Evolutionary conservation across 2,797 vertebrate species (phyloP).

Genomic region (Sebastolobus altivelis): DNA sequence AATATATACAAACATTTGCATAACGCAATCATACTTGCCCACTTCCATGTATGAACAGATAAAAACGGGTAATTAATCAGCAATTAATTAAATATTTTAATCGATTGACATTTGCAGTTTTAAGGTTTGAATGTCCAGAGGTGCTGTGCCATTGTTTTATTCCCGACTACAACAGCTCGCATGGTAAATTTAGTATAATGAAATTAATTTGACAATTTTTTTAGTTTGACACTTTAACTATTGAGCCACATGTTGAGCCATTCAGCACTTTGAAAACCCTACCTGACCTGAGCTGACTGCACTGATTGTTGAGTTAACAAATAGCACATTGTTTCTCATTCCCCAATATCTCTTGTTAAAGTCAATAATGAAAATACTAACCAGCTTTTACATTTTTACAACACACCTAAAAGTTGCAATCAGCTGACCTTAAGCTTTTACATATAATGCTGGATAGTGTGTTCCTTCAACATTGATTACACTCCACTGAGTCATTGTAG

Average conservation of each 20-base stretch:
- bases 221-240: not conserved
- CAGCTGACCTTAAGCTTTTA: slow-evolving; percentile 31
- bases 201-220: not conserved
- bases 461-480: slow-evolving; percentile 23
- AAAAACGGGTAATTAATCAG: no score
- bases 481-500: slow-evolving; percentile 4
- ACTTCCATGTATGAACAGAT: no score
- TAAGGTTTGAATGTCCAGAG: no score
- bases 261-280: not conserved
- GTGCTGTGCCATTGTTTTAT: not conserved
- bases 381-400: not conserved
- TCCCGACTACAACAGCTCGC: not conserved
- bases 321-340: not conserved
- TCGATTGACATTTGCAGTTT: no score
- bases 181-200: not conserved
- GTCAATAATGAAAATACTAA: not conserved
- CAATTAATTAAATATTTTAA: no score
- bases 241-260: not conserved
- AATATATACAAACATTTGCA: no score
- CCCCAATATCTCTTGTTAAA: not conserved
- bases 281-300: not conserved
- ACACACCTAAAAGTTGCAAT: not conserved
- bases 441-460: not conserved
- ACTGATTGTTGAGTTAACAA: not conserved
- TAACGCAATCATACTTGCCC: no score